Evolutionary conservation across 1,140 invertebrate species (phyloP), one percentile per base, ranked within the genome.

Genomic region (Seison nebaliae): DNA sequence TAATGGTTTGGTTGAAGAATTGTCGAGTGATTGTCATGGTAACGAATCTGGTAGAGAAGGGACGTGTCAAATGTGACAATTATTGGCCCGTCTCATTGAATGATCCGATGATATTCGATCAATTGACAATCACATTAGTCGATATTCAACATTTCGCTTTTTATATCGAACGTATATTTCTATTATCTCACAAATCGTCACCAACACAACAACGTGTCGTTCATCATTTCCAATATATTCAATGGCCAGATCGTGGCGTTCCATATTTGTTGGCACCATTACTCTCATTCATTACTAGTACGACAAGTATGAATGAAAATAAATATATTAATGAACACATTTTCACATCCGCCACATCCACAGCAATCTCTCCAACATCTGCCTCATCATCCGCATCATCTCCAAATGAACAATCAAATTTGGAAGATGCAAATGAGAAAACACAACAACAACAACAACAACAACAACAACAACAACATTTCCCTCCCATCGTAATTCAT

Each of bases 21-120:
- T 67, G 73, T 2, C 70, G 73, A 53, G 66, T 75, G 34, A 66
- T 81, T 12, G 70, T 76, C 1, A 78, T 74, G 54, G 58, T 83
- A 12, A 60, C 70, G 5, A 70, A 50, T 42, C 50, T 55, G 22
- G 46, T 52, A 24, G 57, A 42, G 35, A 39, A 36, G 53, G 55
- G 37, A 54, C 48, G 54, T 44, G 53, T 14, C 57, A 53, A 63
- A 46, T 93, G 84, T 60, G 84, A 94, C 52, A 83, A 93, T 53
- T 93, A 94, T 51, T 94, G 84, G 84, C 84, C 84, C 84, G 96
- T 41, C 64, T 88, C 41, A 93, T 81, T 0, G 88, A 96, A 67
- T 74, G 83, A 54, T 65, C 94, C 19, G 67, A n/a, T n/a, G n/a
- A n/a, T n/a, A n/a, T 73, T 45, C 59, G 66, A 47, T 63, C 66